Conservation (phyloP, 2,113 vertebrate species). For the Mellivora capensis region DNA sequence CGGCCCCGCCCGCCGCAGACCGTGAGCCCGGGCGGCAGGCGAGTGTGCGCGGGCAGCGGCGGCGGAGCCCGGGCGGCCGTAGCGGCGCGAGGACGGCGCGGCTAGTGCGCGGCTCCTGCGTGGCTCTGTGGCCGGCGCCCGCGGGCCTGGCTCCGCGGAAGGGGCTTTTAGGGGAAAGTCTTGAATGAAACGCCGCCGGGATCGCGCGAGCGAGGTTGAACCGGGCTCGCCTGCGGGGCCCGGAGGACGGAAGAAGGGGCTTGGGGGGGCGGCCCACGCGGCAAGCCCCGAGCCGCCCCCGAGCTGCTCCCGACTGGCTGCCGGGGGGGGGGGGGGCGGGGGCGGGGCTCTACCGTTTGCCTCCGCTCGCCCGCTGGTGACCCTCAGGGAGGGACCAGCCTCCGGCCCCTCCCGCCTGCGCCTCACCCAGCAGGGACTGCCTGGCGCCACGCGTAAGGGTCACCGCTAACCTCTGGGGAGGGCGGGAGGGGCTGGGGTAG, state of each 20-base stretch:
- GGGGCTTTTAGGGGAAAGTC: constrained; percentile 86
- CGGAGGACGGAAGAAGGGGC: not conserved
- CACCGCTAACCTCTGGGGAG: not conserved
- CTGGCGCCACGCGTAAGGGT: not conserved
- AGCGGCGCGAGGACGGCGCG: too few relatives aligned
- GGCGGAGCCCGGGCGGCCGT: too few relatives aligned
- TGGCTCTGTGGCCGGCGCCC: too few relatives aligned
- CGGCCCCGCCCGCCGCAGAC: not conserved
- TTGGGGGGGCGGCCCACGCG: not conserved
- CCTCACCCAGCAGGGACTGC: not conserved
- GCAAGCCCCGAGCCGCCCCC: not conserved
- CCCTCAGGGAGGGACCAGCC: not conserved
- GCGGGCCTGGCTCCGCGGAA: constrained; percentile 71
- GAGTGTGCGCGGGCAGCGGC: too few relatives aligned
- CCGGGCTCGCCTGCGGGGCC: constrained; percentile 56
- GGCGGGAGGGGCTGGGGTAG: not conserved
- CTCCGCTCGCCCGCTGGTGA: fast-evolving
- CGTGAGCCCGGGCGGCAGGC: not conserved
- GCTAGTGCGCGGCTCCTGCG: too few relatives aligned
- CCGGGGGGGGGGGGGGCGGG: not conserved
- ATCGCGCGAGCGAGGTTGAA: constrained; percentile 80
- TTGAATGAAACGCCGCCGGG: constrained; percentile 81
- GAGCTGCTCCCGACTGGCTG: fast-evolving
- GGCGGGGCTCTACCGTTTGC: fast-evolving
- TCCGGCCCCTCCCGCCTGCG: not conserved